Conservation (phyloP, 1,140 invertebrate species). For the Cyphomyrmex costatus region DNA sequence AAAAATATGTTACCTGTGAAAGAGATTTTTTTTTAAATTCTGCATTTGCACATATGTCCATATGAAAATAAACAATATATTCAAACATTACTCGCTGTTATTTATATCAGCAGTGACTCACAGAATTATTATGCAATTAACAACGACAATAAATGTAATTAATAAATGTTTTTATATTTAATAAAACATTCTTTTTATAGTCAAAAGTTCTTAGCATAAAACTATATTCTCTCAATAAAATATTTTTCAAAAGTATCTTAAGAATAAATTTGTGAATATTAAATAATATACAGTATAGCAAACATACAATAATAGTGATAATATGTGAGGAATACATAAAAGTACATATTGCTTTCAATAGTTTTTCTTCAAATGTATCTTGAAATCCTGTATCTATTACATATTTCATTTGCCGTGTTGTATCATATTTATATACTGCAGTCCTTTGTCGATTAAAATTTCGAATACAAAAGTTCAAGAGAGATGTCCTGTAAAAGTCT, state of each 20-base stretch:
- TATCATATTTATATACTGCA: conserved; percentile 11
- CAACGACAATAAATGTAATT: conserved; percentile 35
- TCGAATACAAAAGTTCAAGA: not conserved
- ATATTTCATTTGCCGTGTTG: not conserved
- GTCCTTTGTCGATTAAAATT: conserved; percentile 25
- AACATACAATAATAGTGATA: conserved; percentile 26
- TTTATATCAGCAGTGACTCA: conserved; percentile 5
- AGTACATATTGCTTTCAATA: conserved; percentile 48
- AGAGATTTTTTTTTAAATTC: conserved; percentile 1
- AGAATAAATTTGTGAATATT: not conserved
- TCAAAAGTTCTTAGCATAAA: conserved; percentile 33
- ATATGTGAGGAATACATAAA: conserved; percentile 23
- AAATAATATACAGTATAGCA: not conserved
- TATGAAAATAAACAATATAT: conserved; percentile 28
- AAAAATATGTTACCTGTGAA: conserved; percentile 47
- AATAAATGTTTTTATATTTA: conserved; percentile 54
- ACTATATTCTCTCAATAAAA: conserved; percentile 3
- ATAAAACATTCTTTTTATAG: conserved; percentile 54
- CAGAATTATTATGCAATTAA: conserved; percentile 36
- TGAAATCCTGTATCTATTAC: conserved; percentile 13
- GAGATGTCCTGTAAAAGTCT: conserved; percentile 11
- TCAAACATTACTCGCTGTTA: not conserved
- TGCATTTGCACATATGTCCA: conserved; percentile 39
- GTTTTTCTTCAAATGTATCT: not conserved
- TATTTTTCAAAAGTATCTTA: not conserved